Conservation (phyloP, 2,797 vertebrate species). For the Sebastes goodei region DNA sequence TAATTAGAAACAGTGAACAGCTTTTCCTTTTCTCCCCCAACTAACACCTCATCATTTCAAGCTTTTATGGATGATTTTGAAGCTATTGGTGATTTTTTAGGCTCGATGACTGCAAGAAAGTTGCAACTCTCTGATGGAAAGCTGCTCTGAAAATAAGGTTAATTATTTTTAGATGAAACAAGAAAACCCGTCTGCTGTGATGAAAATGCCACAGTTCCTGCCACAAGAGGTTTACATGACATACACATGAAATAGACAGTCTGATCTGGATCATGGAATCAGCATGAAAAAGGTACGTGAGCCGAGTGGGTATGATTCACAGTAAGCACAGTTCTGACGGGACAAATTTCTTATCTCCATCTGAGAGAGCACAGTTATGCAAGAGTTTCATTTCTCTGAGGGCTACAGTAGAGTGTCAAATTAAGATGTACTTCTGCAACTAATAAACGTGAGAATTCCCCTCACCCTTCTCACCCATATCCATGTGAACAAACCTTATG, state of each 20-base stretch:
- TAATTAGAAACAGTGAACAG: slow-evolving; percentile 49
- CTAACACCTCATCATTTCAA: slow-evolving; percentile 10
- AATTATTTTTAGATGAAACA: slow-evolving; percentile 58
- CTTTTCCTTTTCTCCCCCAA: slow-evolving; percentile 8
- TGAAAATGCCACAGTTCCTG: not conserved
- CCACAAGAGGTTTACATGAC: not conserved
- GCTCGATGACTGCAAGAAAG: not conserved
- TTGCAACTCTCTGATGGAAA: slow-evolving; percentile 4
- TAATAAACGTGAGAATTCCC: slow-evolving; percentile 23
- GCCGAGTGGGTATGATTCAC: not conserved
- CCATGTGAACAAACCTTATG: slow-evolving; percentile 30
- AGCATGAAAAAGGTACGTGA: not conserved
- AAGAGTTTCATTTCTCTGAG: slow-evolving; percentile 15
- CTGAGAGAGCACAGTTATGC: slow-evolving; percentile 30
- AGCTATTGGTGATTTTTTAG: not conserved
- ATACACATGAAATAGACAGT: slow-evolving; percentile 9
- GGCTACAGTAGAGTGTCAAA: slow-evolving; percentile 23
- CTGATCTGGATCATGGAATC: slow-evolving; percentile 15
- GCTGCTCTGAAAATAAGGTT: slow-evolving; percentile 33
- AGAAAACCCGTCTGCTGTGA: not conserved
- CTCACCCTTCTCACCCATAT: not conserved
- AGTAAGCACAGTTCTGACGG: slow-evolving; percentile 1
- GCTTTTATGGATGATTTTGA: not conserved
- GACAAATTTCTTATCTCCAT: slow-evolving; percentile 20
- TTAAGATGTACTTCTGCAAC: slow-evolving; percentile 11